phyloP scores from a whole-genome alignment of 2,888 invertebrate genomes.

The Zelleria hepariella region DNA sequence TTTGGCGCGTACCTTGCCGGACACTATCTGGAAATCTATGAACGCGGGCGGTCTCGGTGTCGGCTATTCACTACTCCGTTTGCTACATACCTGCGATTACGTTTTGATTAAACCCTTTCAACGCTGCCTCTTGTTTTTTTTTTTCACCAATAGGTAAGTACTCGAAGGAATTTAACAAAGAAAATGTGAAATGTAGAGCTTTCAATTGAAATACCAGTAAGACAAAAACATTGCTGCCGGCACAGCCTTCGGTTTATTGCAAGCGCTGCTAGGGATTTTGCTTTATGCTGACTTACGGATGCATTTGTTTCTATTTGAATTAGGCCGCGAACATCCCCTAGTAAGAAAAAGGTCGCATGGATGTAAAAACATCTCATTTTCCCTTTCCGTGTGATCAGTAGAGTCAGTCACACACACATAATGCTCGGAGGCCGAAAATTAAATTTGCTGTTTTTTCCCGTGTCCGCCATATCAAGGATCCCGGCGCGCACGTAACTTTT shows the following conservation, averaged over 20 bases:
- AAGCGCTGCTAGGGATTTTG: neutral
- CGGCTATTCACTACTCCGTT: neutral
- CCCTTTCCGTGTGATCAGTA: constrained; percentile 1
- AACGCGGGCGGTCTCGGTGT: neutral
- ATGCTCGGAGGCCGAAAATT: constrained; percentile 21
- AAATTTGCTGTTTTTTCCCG: constrained; percentile 36
- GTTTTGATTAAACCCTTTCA: neutral
- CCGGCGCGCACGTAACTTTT: constrained; percentile 41
- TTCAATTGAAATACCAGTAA: neutral
- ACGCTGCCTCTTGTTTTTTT: no score
- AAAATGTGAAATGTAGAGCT: neutral
- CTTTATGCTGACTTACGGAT: neutral
- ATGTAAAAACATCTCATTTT: neutral
- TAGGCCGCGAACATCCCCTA: neutral
- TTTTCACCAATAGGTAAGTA: no score
- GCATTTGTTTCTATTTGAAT: neutral
- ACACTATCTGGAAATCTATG: neutral
- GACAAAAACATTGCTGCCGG: neutral
- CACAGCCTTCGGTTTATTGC: neutral
- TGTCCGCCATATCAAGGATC: constrained; percentile 29
- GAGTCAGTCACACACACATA: constrained; percentile 4
- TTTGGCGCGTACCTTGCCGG: neutral
- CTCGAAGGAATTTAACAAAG: no score
- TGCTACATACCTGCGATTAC: neutral
- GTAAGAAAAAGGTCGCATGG: neutral